These are phyloP conservation scores for Tipula unca DNA, from an alignment of 2,888 invertebrate species.

Conservation along the genomic window DNA sequence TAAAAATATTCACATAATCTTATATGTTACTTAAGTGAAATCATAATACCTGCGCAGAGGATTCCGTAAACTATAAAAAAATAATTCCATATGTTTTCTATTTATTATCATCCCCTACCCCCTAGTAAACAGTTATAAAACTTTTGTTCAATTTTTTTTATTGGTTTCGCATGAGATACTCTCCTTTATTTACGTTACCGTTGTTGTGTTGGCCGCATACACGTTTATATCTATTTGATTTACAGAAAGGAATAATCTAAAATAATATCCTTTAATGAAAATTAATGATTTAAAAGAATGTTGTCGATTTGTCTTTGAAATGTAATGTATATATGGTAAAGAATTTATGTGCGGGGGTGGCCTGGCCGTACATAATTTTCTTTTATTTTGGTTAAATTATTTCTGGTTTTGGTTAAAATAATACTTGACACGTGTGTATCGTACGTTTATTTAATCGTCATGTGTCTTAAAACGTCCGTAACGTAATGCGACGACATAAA, in stretches of 20 bases:
- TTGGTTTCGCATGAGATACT: neutral
- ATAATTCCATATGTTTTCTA: neutral
- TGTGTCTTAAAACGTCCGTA: neutral
- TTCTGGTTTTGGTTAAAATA: neutral
- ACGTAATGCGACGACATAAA: neutral
- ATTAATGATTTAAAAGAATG: neutral
- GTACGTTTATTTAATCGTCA: neutral
- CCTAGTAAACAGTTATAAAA: neutral
- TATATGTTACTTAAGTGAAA: no score
- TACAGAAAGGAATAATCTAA: neutral
- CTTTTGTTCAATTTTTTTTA: neutral
- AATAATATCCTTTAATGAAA: slow-evolving; percentile 14
- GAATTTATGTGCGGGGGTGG: neutral
- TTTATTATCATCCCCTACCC: neutral
- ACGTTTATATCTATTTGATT: neutral
- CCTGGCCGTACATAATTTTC: neutral
- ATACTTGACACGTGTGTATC: neutral
- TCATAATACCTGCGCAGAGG: no score
- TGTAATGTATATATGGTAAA: neutral
- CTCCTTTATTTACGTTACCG: neutral
- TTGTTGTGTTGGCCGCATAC: neutral
- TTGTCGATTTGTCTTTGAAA: neutral
- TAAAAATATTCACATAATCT: no score
- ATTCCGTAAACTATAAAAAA: neutral
- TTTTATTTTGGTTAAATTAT: neutral